Conservation (phyloP, 2,113 vertebrate species). For the Nothoprocta pentlandii region DNA sequence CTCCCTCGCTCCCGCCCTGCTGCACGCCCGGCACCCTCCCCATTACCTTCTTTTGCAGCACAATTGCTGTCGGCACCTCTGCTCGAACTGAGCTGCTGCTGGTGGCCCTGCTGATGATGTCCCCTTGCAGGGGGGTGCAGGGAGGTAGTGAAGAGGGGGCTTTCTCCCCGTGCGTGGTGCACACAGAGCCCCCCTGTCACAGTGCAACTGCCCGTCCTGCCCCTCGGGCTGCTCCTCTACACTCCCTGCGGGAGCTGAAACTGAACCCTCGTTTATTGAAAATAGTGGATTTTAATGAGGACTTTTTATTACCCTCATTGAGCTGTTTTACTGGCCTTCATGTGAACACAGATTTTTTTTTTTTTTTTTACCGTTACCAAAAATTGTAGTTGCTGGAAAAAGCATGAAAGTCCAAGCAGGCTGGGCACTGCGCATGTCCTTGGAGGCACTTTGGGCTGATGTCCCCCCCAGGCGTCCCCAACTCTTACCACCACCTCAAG, state of each 20-base stretch:
- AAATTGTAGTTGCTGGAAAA: rapidly evolving
- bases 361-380: not conserved
- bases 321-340: not conserved
- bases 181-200: too few relatives aligned
- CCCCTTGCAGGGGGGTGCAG: too few relatives aligned
- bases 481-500: not conserved
- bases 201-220: not conserved
- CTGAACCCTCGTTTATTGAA: not conserved
- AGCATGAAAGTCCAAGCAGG: not conserved
- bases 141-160: too few relatives aligned
- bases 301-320: not conserved
- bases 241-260: not conserved
- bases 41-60: too few relatives aligned
- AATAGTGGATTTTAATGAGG: not conserved
- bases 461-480: not conserved
- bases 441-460: not conserved
- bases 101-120: too few relatives aligned
- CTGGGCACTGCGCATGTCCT: not conserved
- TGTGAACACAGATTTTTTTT: not conserved
- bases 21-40: too few relatives aligned
- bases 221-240: rapidly evolving
- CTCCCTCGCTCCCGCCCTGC: too few relatives aligned
- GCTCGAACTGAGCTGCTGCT: too few relatives aligned
- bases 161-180: too few relatives aligned
- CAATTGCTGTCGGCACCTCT: too few relatives aligned